Percentiles rank a stretch among this genome's conserved stretches.
phyloP scores from a whole-genome alignment of 2,888 invertebrate genomes.

The Drosophila pseudotakahashii region DNA sequence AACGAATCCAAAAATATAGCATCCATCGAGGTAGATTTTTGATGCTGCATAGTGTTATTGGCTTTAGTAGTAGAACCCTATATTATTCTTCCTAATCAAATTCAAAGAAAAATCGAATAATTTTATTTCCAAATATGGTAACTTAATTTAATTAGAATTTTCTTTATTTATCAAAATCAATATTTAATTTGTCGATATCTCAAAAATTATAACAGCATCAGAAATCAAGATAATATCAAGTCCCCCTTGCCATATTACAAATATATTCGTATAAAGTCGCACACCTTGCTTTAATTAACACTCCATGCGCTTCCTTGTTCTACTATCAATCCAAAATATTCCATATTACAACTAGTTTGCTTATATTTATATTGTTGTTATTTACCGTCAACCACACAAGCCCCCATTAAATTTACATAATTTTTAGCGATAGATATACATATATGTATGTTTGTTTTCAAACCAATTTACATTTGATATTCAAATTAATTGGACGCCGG shows the following conservation, averaged over 20 bases:
- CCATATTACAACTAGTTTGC: background rate
- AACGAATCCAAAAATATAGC: no score
- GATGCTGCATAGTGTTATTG: no score
- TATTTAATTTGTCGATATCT: no score
- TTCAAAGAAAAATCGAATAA: no score
- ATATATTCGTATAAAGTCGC: background rate
- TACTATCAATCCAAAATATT: slow-evolving; percentile 11
- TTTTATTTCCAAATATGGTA: no score
- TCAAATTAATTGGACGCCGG: slow-evolving; percentile 12
- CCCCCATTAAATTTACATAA: slow-evolving; percentile 29
- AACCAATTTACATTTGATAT: slow-evolving; percentile 11
- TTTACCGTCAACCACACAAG: background rate
- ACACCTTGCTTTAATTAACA: slow-evolving; percentile 6
- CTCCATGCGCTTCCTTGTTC: slow-evolving; percentile 17
- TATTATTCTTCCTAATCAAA: no score
- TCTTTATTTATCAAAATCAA: no score
- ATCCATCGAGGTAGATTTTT: no score
- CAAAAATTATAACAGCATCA: no score
- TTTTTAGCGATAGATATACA: background rate
- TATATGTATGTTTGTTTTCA: slow-evolving; percentile 11
- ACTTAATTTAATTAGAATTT: no score
- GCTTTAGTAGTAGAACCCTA: no score
- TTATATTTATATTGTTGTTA: slow-evolving; percentile 45
- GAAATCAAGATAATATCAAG: background rate
- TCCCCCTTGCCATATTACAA: background rate